phyloP scores from a whole-genome alignment of 2,888 invertebrate genomes.

The Vannuccia rotundouncinata region DNA sequence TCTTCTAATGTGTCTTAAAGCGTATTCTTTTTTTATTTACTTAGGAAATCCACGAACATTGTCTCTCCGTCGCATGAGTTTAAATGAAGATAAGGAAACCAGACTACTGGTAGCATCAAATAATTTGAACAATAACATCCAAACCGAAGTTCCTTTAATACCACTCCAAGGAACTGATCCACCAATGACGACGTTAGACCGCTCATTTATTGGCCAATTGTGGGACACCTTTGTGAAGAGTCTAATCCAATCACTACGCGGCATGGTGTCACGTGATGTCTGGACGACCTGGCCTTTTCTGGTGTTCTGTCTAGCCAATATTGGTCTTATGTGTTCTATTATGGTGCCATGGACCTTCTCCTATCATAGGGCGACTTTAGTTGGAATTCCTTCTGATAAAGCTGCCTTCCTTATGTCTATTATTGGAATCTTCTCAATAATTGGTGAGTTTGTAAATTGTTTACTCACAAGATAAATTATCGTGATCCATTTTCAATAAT shows the following conservation, averaged over 20 bases:
- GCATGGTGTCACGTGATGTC: neutral
- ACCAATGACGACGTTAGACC: neutral
- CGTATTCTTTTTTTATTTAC: too few relatives aligned
- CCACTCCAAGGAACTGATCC: too few relatives aligned
- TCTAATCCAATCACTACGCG: neutral
- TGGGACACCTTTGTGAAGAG: neutral
- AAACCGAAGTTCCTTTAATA: too few relatives aligned
- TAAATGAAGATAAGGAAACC: too few relatives aligned
- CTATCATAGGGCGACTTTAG: neutral
- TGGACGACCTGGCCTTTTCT: neutral
- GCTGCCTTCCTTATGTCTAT: neutral
- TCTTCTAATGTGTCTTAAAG: too few relatives aligned
- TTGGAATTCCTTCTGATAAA: neutral
- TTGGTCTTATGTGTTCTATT: neutral
- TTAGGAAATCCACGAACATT: too few relatives aligned
- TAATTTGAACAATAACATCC: too few relatives aligned
- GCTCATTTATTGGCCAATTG: neutral
- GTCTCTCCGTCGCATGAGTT: too few relatives aligned
- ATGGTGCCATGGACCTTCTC: slow-evolving; percentile 18
- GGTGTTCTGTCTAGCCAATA: neutral
- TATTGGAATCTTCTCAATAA: neutral
- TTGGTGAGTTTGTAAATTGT: neutral
- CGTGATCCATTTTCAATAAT: too few relatives aligned
- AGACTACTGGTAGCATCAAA: too few relatives aligned
- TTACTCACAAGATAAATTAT: too few relatives aligned